Base-by-base conservation (phyloP, 2,113 vertebrate species). In the Chaetodon auriga region DNA sequence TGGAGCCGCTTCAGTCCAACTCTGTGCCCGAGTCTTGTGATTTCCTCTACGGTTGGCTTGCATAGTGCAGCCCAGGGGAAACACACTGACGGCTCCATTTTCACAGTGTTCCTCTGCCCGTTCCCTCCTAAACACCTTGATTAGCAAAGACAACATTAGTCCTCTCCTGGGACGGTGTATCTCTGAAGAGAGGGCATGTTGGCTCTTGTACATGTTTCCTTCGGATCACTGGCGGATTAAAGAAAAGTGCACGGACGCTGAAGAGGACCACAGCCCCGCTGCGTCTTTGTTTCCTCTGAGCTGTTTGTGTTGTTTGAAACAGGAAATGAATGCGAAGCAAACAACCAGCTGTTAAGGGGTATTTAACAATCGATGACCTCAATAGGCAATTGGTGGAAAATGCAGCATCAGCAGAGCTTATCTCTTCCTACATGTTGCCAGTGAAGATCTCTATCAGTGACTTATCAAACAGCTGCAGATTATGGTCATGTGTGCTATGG, bases 391-490 rank as follows among this genome's bases (percentile, higher is more conserved):
- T 10, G 14, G 19, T 64, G 30, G 63, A 82, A 88, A 76, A 57
- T 57, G 76, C 75, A 51, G 14, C 78, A 73, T 64, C 82, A 77
- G 46, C 81, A 55, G 36, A 73, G 75, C 82, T 83, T 81, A 88
- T 90, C 80, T 88, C 45, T 36, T 46, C 38, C 57, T 48, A 64
- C 78, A 86, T 79, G 80, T 85, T 83, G 87, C 83, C 69, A 46
- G 49, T 51, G 43, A 54, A 82, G 89, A 88, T 89, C 49, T 36
- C 75, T 85, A 90, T 89, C 89, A 78, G 13, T 49, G 19, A 58
- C 78, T 90, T 91, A 93, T 89, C 89, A 87, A 25, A 80, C n/a
- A 43, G 75, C 80, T 36, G 81, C 92, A 93, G 89, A 83, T 65
- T 74, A 65, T 69, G 68, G 65, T 62, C 70, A 54, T 73, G 55